Conservation (phyloP, 2,113 vertebrate species). For the Gila orcuttii region DNA sequence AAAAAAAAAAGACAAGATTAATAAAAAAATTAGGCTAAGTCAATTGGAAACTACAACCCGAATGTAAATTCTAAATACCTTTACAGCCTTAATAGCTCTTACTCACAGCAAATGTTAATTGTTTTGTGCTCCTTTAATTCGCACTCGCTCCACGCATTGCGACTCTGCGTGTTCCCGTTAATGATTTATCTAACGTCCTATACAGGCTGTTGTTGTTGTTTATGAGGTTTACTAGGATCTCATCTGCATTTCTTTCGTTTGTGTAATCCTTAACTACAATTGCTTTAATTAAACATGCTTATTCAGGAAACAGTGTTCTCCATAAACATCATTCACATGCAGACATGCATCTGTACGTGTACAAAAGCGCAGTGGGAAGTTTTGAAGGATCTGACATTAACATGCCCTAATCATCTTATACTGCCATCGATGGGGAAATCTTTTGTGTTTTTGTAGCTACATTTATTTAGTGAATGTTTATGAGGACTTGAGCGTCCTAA, state of each 20-base stretch:
- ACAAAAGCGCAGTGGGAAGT: slow-evolving; percentile 54
- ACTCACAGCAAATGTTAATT: slow-evolving; percentile 12
- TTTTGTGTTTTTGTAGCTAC: slow-evolving; percentile 36
- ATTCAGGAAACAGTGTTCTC: slow-evolving; percentile 63
- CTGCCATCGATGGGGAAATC: slow-evolving; percentile 14
- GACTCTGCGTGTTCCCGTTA: slow-evolving; percentile 62
- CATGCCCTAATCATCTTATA: slow-evolving; percentile 54
- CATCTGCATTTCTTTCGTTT: slow-evolving; percentile 77
- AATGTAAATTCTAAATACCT: not conserved
- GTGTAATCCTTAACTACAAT: slow-evolving; percentile 75
- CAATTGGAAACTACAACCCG: not conserved
- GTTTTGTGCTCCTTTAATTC: slow-evolving; percentile 9
- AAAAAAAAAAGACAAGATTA: not conserved
- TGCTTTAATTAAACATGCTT: slow-evolving; percentile 74
- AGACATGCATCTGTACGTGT: slow-evolving; percentile 49
- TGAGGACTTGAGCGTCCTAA: slow-evolving; percentile 12
- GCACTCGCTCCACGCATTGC: not conserved
- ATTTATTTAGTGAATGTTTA: slow-evolving; percentile 48
- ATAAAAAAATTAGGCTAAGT: not conserved
- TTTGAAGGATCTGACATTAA: slow-evolving; percentile 50
- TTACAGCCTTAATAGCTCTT: not conserved
- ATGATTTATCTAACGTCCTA: slow-evolving; percentile 78
- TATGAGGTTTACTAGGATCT: slow-evolving; percentile 70
- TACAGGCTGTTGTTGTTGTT: slow-evolving; percentile 67
- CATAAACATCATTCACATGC: slow-evolving; percentile 67